phyloP scores from a whole-genome alignment of 2,797 vertebrate genomes.

The Lindbergichthys nudifrons region DNA sequence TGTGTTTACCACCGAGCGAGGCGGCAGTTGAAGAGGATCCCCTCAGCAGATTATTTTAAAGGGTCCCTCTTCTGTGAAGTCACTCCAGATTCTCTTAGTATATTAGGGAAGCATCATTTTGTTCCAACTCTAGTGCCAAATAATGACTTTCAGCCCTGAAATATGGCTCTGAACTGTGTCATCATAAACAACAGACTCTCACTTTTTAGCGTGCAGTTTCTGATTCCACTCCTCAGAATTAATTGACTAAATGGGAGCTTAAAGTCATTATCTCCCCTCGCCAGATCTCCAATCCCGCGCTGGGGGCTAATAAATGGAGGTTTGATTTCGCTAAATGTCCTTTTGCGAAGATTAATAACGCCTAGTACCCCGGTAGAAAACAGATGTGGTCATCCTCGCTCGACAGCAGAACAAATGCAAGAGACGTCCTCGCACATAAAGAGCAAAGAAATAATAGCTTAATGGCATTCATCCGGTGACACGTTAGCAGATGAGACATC shows the following conservation, averaged over 20 bases:
- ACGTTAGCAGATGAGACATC: conserved; percentile 53
- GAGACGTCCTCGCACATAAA: conserved; percentile 42
- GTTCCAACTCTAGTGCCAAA: conserved; percentile 35
- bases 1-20: conserved; percentile 48
- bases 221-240: conserved; percentile 67
- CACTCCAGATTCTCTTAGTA: conserved; percentile 28
- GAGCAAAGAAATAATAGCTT: conserved; percentile 45
- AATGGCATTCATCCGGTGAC: conserved; percentile 53
- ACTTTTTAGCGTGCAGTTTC: conserved; percentile 44
- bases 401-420: conserved; percentile 50
- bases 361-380: conserved; percentile 51
- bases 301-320: conserved; percentile 74
- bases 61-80: conserved; percentile 31
- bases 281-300: conserved; percentile 64
- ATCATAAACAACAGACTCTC: conserved; percentile 55
- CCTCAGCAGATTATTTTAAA: conserved; percentile 52
- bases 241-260: conserved; percentile 76
- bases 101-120: conserved; percentile 24
- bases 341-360: conserved; percentile 66
- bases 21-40: conserved; percentile 32
- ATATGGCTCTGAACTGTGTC: conserved; percentile 50
- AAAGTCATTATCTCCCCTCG: conserved; percentile 74
- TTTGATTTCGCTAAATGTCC: conserved; percentile 75
- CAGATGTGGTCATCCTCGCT: conserved; percentile 67
- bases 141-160: conserved; percentile 52